Base-by-base conservation (phyloP, 2,797 vertebrate genomes). In the Hyperoplus immaculatus region DNA sequence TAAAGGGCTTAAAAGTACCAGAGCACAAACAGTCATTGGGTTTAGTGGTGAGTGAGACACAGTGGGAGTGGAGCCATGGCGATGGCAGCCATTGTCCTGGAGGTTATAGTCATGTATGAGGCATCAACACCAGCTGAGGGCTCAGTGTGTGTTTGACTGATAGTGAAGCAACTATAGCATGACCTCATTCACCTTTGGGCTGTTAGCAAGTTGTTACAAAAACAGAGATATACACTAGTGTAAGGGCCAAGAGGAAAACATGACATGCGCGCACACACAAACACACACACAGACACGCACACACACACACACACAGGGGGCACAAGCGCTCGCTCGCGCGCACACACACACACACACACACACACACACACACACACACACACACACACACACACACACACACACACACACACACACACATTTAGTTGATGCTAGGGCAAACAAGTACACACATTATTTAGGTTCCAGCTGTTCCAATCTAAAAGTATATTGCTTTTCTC, bases 31-130 rank as follows among this genome's bases (percentile, higher is more conserved):
- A 54, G 58, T 81, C 51, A 72, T 78, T 57, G 58, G 60, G 29
- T 68, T 81, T 8, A 63, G 60, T 78, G 18, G 50, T 13, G 72
- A 70, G 54, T 16, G 62, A 82, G 60, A 75, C 70, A 58, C 65
- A 70, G 67, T 76, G 69, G 72, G 73, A 12, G 62, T 21, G 57
- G 54, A 6, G 59, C 7, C 50, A 47, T 11, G 50, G 58, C 12
- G 45, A 46, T 49, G 54, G 39, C 18, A 66, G 58, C 67, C 62
- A 87, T 85, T 88, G 76, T 81, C 77, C 42, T 56, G 56, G 54
- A 78, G 55, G 15, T 68, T 29, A 68, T 14, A 75, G 82, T 81
- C 88, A 82, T 78, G 78, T 62, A 76, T 80, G 77, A 85, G 69
- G 64, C 61, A 61, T 70, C 43, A 18, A 77, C 29, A 29, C 66